These are phyloP conservation scores for Gandaritis pyraliata DNA, from an alignment of 2,888 invertebrate genomes.

Conservation along the genomic window DNA sequence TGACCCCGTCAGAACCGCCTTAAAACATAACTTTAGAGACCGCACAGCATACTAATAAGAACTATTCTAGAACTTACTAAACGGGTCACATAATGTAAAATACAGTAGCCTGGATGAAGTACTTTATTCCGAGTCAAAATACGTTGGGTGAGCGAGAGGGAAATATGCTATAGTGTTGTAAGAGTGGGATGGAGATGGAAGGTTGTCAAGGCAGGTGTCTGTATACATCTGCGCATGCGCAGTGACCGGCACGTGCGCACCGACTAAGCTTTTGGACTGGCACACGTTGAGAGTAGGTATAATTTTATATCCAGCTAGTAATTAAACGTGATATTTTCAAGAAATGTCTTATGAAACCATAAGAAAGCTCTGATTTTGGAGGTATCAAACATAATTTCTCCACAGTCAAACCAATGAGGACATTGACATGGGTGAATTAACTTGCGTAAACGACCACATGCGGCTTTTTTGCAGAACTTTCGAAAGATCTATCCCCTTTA, in stretches of 20 bases:
- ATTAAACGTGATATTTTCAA: neutral
- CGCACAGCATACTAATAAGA: conserved; percentile 74
- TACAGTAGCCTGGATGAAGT: conserved; percentile 59
- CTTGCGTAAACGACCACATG: too few species aligned
- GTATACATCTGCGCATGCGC: conserved; percentile 78
- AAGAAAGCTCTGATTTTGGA: too few species aligned
- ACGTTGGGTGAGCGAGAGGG: conserved; percentile 58
- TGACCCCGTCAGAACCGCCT: conserved; percentile 61
- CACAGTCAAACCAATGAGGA: too few species aligned
- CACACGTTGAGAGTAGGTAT: neutral
- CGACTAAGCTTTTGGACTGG: conserved; percentile 56
- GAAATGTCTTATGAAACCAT: neutral
- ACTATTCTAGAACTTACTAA: conserved; percentile 76
- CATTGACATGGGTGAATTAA: too few species aligned
- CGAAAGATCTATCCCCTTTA: too few species aligned
- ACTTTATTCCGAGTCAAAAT: conserved; percentile 73
- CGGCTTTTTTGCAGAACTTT: too few species aligned
- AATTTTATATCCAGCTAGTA: neutral
- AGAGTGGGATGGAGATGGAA: conserved; percentile 61
- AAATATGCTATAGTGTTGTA: conserved; percentile 44
- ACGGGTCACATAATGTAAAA: conserved; percentile 77
- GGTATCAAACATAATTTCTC: too few species aligned
- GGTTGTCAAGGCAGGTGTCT: conserved; percentile 75
- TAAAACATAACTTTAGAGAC: conserved; percentile 67
- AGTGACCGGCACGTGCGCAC: conserved; percentile 77